Evolutionary conservation across 2,888 invertebrate genomes (phyloP).

Genomic region (Synanthedon formicaeformis): DNA sequence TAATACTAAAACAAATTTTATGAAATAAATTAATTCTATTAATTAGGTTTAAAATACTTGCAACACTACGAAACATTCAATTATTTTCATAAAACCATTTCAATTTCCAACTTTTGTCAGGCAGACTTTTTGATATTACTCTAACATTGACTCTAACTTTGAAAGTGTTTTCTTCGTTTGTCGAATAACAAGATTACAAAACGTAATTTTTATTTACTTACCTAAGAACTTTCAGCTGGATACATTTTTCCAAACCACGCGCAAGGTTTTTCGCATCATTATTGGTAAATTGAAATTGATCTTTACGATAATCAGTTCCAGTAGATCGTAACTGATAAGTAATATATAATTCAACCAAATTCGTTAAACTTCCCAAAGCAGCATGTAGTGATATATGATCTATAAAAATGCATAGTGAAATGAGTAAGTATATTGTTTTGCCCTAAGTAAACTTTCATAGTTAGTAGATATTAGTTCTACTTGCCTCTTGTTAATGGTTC

Average conservation of each 20-base stretch:
- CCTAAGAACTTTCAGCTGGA: conserved; percentile 42
- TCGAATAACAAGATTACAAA: no score
- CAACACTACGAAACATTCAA: no score
- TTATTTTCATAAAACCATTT: no score
- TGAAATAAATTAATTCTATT: neutral
- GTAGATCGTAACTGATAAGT: conserved; percentile 47
- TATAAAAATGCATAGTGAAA: conserved; percentile 17
- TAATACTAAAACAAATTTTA: conserved; percentile 34
- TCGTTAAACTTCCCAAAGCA: conserved; percentile 50
- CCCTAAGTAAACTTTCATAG: neutral
- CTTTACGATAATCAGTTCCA: conserved; percentile 48
- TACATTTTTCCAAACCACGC: conserved; percentile 52
- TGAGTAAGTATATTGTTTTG: no score
- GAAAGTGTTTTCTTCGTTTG: no score
- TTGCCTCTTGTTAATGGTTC: conserved; percentile 41
- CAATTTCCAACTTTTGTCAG: no score
- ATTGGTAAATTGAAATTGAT: conserved; percentile 63
- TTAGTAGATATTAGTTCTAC: neutral
- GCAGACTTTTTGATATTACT: no score
- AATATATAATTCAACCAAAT: conserved; percentile 53
- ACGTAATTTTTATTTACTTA: conserved; percentile 9
- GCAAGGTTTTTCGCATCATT: conserved; percentile 58
- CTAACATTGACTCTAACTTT: no score
- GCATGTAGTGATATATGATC: conserved; percentile 65
- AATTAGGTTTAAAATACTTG: no score